Base-by-base conservation (phyloP, 2,888 invertebrate genomes). In the Dryococelus australis region DNA sequence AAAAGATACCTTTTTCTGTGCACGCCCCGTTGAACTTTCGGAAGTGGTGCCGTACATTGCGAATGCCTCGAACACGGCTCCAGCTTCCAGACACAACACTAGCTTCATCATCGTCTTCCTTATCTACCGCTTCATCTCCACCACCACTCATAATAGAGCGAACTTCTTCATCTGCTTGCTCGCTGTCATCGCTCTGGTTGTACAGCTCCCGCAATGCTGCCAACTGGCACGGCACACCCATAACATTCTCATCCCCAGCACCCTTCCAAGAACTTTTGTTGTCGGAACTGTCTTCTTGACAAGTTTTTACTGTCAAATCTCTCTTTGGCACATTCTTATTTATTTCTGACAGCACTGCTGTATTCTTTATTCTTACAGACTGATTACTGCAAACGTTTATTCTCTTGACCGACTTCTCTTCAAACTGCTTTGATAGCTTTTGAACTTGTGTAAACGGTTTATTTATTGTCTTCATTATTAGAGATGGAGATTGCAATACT, bases 91-190 rank as follows among this genome's bases (percentile, higher is more conserved):
- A 93, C 24, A 94, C 90, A 53, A 93, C 92, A 89, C 92, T 93
- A 88, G 91, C 92, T 86, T 89, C 90, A 65, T 92, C 92, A 86
- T 91, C 91, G 53, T 92, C 91, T 16, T 89, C 87, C 27, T 88
- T 88, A 84, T 84, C 86, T n/a, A 88, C 89, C 65, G 87, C 35
- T 79, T 89, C 87, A 91, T 79, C 92, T 92, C 87, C 87, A 47
- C 89, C 89, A 27, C 88, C 89, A 88, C 89, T 89, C 92, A 94
- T 94, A 90, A 94, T 93, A 5, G 93, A 93, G 89, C 94, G 93
- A 0, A 95, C 95, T 91, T 95, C 95, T 90, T 95, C 94, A 90
- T 95, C 95, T 8, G 94, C 94, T 87, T 90, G 90, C 90, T 93
- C 94, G 88, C 93, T 93, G 86, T 91, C 92, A 47, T 91, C 92